Base-by-base conservation (phyloP, 2,113 vertebrate genomes). In the Donacobius atricapilla region DNA sequence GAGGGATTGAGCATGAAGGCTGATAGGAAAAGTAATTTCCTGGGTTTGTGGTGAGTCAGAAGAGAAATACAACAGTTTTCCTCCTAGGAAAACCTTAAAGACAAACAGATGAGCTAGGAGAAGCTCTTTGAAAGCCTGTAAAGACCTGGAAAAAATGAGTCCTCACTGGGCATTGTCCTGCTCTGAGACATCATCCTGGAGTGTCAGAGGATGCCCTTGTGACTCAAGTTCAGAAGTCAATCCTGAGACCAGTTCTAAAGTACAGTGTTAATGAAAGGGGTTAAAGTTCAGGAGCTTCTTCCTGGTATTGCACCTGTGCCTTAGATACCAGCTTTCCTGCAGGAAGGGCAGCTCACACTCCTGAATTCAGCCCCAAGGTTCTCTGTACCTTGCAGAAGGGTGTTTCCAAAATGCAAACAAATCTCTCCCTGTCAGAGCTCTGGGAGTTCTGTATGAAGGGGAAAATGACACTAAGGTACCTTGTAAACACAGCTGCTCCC, bases 251-350 rank as follows among this genome's bases (percentile, higher is more conserved):
- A 51, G 40, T 35, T 89, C 23, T 56, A 87, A 87, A 73, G 50
- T 30, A 44, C 1, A 1, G 4, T 15, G 10, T 12, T 61, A 57
- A 35, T n/a, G 61, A 60, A 48, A 70, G 6, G 24, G 13, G 8
- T 57, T 27, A 37, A 53, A 76, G 24, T 31, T 48, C 1, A 7
- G 13, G 23, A 28, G 14, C 39, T 61, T 64, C 25, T 40, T 75
- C 31, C 24, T 4, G 1, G 10, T 2, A 0, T 15, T 50, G 13
- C 2, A 3, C 22, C 15, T 44, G 31, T 47, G 35, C 40, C 6
- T 28, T 11, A n/a, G 45, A 21, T 8, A 23, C 23, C 51, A 22
- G 18, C 24, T 72, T 47, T 82, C 39, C 57, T 50, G 24, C 24
- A 54, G 39, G 20, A 53, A 79, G 37, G 20, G 70, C 23, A 64